Evolutionary conservation across 2,113 vertebrate species (phyloP), one percentile per base, ranked within the genome.

Genomic region (Rhabdomys dilectus): DNA sequence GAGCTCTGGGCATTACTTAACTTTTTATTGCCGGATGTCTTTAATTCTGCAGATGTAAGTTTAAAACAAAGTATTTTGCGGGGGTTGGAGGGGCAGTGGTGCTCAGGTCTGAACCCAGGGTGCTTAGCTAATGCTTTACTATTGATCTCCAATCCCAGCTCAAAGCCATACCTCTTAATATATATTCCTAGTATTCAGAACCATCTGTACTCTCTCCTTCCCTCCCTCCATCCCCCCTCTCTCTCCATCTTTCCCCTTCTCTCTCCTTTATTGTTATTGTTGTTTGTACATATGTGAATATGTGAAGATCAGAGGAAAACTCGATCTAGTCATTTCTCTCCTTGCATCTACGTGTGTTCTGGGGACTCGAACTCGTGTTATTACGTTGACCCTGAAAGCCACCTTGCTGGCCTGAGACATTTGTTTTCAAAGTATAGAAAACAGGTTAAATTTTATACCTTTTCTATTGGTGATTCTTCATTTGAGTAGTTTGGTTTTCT

Each of bases 1-100:
- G 99, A 99, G 97, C 98, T 99, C 81, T 99, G 99, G 99, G 99
- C 99, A 22, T 98, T 99, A 76, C 99, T 99, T 92, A 99, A 99
- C 98, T 99, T 99, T 97, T 99, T 99, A 89, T 97, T 99, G 96
- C 99, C 99, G 31, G 99, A 99, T 97, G 99, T 99, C 94, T 99
- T 99, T 98, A 99, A 99, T 98, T 99, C 99, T 96, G 99, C 99
- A 97, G 99, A 99, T 93, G 99, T 99, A 98, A 98, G 99, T 98
- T 97, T 90, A 94, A 56, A 24, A 56, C 42, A 22, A 68, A 51
- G 64, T n/a, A 86, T n/a, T 70, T 70, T 19, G 42, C 51, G 58
- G 15, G 42, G 45, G n/a, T n/a, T n/a, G n/a, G n/a, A n/a, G 5
- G 4, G 2, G 45, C 51, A 3, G 24, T 45, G 56, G 45, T 64